Evolutionary conservation across 2,888 invertebrate genomes (phyloP).

Genomic region (Endotricha flammealis): DNA sequence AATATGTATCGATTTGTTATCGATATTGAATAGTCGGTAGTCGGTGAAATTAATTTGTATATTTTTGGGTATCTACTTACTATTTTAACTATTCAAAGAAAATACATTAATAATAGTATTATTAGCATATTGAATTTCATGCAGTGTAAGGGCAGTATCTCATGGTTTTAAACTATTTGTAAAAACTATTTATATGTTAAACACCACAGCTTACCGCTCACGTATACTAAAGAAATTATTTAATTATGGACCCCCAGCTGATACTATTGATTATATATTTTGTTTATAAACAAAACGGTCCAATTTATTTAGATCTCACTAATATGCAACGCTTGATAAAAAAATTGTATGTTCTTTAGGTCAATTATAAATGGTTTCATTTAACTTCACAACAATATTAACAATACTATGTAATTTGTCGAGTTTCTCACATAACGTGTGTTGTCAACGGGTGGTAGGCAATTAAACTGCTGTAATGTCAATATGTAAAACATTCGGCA

Average conservation of each 20-base stretch:
- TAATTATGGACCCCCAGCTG: constrained; percentile 55
- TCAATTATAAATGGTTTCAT: constrained; percentile 23
- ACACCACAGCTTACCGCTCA: constrained; percentile 13
- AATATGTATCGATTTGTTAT: constrained; percentile 12
- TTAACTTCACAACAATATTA: constrained; percentile 28
- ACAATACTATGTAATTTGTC: constrained; percentile 47
- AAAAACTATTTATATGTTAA: constrained; percentile 54
- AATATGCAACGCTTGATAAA: background rate
- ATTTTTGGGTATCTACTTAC: constrained; percentile 12
- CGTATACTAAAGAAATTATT: constrained; percentile 42
- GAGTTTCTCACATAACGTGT: constrained; percentile 43
- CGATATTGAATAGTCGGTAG: background rate
- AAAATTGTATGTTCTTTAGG: background rate
- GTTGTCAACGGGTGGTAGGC: constrained; percentile 37
- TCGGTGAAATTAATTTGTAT: constrained; percentile 8
- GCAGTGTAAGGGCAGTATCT: constrained; percentile 37
- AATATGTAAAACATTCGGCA: constrained; percentile 8
- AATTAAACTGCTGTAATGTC: constrained; percentile 8
- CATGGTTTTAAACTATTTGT: constrained; percentile 36
- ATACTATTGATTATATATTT: constrained; percentile 41
- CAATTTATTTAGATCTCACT: constrained; percentile 3
- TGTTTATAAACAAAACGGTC: constrained; percentile 22
- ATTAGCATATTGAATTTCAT: constrained; percentile 50
- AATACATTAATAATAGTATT: constrained; percentile 32
- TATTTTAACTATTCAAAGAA: constrained; percentile 28